phyloP scores from a whole-genome alignment of 2,113 vertebrate species.

The Phyllostomus discolor region DNA sequence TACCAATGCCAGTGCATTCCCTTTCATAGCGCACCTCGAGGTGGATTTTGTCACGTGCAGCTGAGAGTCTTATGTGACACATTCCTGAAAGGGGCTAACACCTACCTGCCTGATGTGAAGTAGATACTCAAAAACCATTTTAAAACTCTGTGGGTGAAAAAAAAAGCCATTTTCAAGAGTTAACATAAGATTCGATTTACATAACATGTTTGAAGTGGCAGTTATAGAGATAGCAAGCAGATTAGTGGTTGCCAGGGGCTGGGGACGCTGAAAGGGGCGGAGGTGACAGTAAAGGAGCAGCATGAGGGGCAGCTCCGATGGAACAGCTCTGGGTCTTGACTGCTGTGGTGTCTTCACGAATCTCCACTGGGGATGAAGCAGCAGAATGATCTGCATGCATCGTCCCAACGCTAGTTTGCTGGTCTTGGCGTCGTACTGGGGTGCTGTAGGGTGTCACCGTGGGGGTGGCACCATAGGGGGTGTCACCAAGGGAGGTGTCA shows the following conservation, averaged over 20 bases:
- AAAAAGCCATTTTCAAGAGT: background rate
- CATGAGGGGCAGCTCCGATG: background rate
- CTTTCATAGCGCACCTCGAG: background rate
- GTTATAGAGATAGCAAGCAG: background rate
- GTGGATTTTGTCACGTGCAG: background rate
- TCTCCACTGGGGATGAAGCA: background rate
- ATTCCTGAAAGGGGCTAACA: background rate
- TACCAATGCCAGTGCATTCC: background rate
- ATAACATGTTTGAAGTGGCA: background rate
- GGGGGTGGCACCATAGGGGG: no score
- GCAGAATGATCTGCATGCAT: background rate
- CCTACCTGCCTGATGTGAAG: background rate
- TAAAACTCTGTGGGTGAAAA: conserved; percentile 24
- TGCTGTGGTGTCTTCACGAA: background rate
- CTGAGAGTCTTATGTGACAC: background rate
- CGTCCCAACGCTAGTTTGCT: background rate
- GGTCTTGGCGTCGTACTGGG: background rate
- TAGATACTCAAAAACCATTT: background rate
- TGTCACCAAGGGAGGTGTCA: no score
- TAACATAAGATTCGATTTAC: background rate
- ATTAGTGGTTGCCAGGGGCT: background rate
- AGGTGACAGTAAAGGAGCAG: background rate
- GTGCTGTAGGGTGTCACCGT: background rate
- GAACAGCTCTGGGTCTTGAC: background rate
- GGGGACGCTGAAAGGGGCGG: background rate